A percentile compares a stretch with the other conserved stretches of the same genome.
These are phyloP conservation scores for Drosophila robusta DNA, from an alignment of 2,888 invertebrate genomes.

Conservation along the genomic window DNA sequence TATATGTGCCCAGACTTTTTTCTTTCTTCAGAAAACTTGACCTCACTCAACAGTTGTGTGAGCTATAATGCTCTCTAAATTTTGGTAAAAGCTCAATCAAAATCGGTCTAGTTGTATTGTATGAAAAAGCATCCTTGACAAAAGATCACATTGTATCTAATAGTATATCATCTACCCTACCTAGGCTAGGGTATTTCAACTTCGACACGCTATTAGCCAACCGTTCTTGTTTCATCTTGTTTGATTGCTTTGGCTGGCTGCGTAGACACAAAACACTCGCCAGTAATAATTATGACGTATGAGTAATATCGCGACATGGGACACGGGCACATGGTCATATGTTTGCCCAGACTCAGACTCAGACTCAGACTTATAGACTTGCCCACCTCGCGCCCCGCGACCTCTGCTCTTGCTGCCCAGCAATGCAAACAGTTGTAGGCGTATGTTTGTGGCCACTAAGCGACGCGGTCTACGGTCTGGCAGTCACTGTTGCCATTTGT, in stretches of 20 bases:
- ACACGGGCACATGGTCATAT: conserved; percentile 39
- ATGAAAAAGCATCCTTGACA: too few species aligned
- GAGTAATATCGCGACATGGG: conserved; percentile 64
- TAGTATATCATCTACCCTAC: too few species aligned
- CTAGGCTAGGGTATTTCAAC: conserved; percentile 10
- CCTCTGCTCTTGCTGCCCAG: conserved; percentile 17
- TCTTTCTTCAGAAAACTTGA: too few species aligned
- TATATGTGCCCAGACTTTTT: too few species aligned
- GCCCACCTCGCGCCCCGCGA: background rate
- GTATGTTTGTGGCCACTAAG: conserved; percentile 51
- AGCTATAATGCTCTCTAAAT: too few species aligned
- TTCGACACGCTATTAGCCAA: background rate
- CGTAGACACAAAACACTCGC: conserved; percentile 36
- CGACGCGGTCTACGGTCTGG: conserved; percentile 48
- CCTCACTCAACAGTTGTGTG: too few species aligned
- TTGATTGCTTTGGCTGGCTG: conserved; percentile 49
- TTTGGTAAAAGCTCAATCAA: background rate
- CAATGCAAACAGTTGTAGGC: conserved; percentile 73
- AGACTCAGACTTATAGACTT: conserved; percentile 28
- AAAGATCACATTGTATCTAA: too few species aligned
- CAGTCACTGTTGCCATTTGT: conserved; percentile 37
- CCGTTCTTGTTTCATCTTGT: conserved; percentile 51
- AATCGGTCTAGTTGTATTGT: background rate
- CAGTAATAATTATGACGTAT: conserved; percentile 66
- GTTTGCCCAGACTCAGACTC: conserved; percentile 54